A percentile compares a stretch with the other conserved stretches of the same genome.
Evolutionary conservation across 2,113 vertebrate genomes (phyloP).

Genomic region (Oryzias woworae): DNA sequence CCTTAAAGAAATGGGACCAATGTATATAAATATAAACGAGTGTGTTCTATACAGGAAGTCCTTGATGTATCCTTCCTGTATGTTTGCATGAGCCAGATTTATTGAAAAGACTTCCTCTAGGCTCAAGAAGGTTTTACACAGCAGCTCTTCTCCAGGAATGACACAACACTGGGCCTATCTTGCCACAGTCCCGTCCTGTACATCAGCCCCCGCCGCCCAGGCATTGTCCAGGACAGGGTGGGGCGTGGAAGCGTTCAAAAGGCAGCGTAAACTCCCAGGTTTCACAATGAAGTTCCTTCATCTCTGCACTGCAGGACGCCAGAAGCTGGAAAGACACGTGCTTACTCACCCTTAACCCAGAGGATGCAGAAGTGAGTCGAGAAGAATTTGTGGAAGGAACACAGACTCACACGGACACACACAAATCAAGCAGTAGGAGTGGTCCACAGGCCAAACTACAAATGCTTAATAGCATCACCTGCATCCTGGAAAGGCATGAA

Average conservation of each 20-base stretch:
- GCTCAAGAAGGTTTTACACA: conserved; percentile 18
- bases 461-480: too few relatives aligned
- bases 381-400: conserved; percentile 78
- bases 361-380: conserved; percentile 37
- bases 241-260: conserved; percentile 5
- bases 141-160: conserved; percentile 54
- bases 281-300: conserved; percentile 36
- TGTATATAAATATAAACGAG: background rate
- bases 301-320: conserved; percentile 19
- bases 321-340: conserved; percentile 27
- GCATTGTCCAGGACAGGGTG: conserved; percentile 54
- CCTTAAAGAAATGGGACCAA: background rate
- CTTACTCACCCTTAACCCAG: conserved; percentile 42
- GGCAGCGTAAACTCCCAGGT: conserved; percentile 15
- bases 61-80: conserved; percentile 33
- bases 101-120: conserved; percentile 32
- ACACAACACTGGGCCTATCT: conserved; percentile 3
- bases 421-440: background rate
- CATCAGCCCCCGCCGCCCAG: conserved; percentile 11
- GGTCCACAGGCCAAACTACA: too few relatives aligned
- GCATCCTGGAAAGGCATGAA: too few relatives aligned
- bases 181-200: conserved; percentile 31
- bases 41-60: background rate
- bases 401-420: conserved; percentile 13
- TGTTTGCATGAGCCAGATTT: conserved; percentile 15